phyloP scores from a whole-genome alignment of 2,888 invertebrate genomes.

The Gymnocheta viridis region DNA sequence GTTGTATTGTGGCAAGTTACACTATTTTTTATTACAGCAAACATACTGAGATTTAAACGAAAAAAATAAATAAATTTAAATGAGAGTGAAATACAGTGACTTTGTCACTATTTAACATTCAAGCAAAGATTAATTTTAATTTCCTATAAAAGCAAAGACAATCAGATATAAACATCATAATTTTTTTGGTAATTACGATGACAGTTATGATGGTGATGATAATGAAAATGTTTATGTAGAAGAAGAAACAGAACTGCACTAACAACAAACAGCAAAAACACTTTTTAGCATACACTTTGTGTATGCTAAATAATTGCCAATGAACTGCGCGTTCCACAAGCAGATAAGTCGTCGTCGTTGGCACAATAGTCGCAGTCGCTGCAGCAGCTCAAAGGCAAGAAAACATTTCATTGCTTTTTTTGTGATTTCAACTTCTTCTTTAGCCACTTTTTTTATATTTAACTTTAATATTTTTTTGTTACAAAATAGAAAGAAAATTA shows the following conservation, averaged over 20 bases:
- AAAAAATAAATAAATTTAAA: too few relatives aligned
- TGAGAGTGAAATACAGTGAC: neutral
- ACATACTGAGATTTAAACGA: neutral
- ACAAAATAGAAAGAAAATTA: neutral
- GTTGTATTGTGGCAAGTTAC: neutral
- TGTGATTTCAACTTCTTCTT: slow-evolving; percentile 22
- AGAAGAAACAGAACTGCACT: slow-evolving; percentile 15
- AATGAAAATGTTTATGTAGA: slow-evolving; percentile 36
- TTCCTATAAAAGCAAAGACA: neutral
- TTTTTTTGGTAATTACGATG: slow-evolving; percentile 9
- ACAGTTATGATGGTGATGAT: slow-evolving; percentile 26
- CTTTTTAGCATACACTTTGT: slow-evolving; percentile 37
- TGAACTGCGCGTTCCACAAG: slow-evolving; percentile 64
- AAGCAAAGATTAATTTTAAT: neutral
- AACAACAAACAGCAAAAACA: slow-evolving; percentile 16
- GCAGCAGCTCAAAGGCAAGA: slow-evolving; percentile 54
- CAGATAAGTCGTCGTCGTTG: slow-evolving; percentile 19
- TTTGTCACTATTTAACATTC: neutral
- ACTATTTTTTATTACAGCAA: neutral
- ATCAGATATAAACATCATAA: neutral
- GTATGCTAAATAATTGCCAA: slow-evolving; percentile 64
- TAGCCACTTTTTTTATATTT: neutral
- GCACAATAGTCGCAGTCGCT: neutral
- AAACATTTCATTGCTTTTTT: slow-evolving; percentile 57
- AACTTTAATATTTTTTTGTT: slow-evolving; percentile 6